phyloP scores from a whole-genome alignment of 2,797 vertebrate genomes.

The Xenopus petersii region DNA sequence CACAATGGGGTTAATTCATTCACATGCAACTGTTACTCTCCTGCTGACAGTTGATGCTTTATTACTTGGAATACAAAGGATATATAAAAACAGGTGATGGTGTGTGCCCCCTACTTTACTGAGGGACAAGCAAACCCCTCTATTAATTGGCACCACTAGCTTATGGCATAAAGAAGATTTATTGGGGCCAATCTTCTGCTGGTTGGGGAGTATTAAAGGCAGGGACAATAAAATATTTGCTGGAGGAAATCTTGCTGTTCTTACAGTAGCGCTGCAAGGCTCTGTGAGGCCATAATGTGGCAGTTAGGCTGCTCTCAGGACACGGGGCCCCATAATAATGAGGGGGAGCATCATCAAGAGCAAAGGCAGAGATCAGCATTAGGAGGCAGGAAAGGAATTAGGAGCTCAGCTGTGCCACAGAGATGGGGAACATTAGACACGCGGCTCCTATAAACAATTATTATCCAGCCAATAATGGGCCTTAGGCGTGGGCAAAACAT shows the following conservation, averaged over 20 bases:
- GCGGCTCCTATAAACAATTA: too few relatives aligned
- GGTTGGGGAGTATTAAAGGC: constrained; percentile 3
- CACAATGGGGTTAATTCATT: too few relatives aligned
- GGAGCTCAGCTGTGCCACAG: constrained; percentile 22
- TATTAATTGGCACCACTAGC: constrained; percentile 26
- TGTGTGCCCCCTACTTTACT: too few relatives aligned
- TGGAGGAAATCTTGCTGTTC: background rate
- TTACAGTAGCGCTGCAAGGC: constrained; percentile 5
- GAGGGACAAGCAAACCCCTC: background rate
- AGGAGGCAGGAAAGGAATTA: constrained; percentile 31
- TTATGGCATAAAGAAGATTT: constrained; percentile 41
- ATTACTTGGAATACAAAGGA: too few relatives aligned
- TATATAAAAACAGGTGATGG: too few relatives aligned
- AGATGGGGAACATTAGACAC: background rate
- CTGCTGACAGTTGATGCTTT: too few relatives aligned
- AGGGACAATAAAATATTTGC: constrained; percentile 22
- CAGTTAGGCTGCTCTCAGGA: constrained; percentile 23
- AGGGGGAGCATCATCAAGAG: constrained; percentile 22
- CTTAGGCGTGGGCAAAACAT: too few relatives aligned
- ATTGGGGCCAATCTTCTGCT: constrained; percentile 8
- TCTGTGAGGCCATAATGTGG: constrained; percentile 21
- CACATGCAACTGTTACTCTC: too few relatives aligned
- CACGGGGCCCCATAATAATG: constrained; percentile 29
- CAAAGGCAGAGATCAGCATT: constrained; percentile 29
- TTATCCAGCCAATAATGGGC: too few relatives aligned